A percentile compares a stretch with the other conserved stretches of the same genome.
Conservation (phyloP, 1,140 invertebrate genomes). For the Trypoxylus dichotomus region DNA sequence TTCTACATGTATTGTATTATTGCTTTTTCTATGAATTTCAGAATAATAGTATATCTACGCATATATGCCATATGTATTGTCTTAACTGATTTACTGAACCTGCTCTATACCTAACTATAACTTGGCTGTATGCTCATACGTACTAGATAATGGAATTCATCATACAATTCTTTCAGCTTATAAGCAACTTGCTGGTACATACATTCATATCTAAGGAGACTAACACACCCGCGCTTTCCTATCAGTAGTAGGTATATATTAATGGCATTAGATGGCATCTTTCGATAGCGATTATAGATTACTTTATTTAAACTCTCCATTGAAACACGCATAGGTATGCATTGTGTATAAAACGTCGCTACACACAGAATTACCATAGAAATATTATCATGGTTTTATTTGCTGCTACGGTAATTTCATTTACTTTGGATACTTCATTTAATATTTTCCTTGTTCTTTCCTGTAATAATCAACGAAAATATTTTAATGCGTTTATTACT, state of each 20-base stretch:
- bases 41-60: too few relatives aligned
- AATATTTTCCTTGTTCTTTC: too few relatives aligned
- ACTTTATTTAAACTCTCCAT: conserved; percentile 14
- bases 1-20: too few relatives aligned
- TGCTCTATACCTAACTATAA: too few relatives aligned
- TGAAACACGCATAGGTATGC: not conserved
- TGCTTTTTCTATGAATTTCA: too few relatives aligned
- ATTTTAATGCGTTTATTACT: too few relatives aligned
- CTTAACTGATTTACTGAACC: too few relatives aligned
- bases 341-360: not conserved
- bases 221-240: not conserved
- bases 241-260: not conserved
- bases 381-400: not conserved
- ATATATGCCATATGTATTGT: too few relatives aligned
- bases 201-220: not conserved
- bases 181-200: not conserved
- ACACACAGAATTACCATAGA: not conserved
- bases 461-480: too few relatives aligned
- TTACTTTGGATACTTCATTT: too few relatives aligned
- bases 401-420: too few relatives aligned
- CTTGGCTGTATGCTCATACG: not conserved
- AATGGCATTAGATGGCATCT: conserved; percentile 10
- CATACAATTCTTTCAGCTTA: not conserved
- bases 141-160: too few relatives aligned
- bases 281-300: conserved; percentile 15